Evolutionary conservation across 2,888 invertebrate genomes (phyloP).

Genomic region (Hemithea aestivaria): DNA sequence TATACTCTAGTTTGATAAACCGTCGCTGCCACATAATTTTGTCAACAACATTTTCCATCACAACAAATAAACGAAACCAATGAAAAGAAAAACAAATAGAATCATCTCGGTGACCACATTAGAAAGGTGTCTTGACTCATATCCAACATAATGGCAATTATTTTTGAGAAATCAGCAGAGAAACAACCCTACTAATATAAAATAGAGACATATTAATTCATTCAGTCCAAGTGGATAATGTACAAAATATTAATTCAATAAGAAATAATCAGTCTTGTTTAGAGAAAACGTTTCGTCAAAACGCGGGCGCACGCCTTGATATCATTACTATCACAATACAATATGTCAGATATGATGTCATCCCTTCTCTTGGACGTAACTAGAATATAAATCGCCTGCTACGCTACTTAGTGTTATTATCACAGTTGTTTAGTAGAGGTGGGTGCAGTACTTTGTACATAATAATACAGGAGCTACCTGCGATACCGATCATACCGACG

Average conservation of each 20-base stretch:
- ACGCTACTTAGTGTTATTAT: conserved; percentile 81
- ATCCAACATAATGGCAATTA: conserved; percentile 77
- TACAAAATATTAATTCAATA: conserved; percentile 78
- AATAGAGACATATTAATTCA: conserved; percentile 75
- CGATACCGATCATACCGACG: conserved; percentile 61
- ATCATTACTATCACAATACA: conserved; percentile 75
- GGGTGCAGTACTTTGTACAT: conserved; percentile 80
- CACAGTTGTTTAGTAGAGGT: conserved; percentile 80
- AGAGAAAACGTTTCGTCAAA: conserved; percentile 75
- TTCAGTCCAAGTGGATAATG: conserved; percentile 76
- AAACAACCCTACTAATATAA: conserved; percentile 69
- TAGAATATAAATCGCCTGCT: conserved; percentile 79
- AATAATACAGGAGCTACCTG: conserved; percentile 73
- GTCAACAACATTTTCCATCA: conserved; percentile 77
- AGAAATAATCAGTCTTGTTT: conserved; percentile 81
- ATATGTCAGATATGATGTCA: conserved; percentile 80
- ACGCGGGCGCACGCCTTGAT: conserved; percentile 61
- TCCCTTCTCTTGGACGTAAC: conserved; percentile 79
- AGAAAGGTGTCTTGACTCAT: conserved; percentile 78
- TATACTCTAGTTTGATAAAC: conserved; percentile 59
- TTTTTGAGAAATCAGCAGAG: conserved; percentile 64
- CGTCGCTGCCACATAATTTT: conserved; percentile 73
- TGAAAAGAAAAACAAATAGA: conserved; percentile 61
- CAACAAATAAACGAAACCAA: conserved; percentile 67
- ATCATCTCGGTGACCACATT: conserved; percentile 72